Evolutionary conservation across 2,113 vertebrate species (phyloP).

Genomic region (Pimephales promelas): DNA sequence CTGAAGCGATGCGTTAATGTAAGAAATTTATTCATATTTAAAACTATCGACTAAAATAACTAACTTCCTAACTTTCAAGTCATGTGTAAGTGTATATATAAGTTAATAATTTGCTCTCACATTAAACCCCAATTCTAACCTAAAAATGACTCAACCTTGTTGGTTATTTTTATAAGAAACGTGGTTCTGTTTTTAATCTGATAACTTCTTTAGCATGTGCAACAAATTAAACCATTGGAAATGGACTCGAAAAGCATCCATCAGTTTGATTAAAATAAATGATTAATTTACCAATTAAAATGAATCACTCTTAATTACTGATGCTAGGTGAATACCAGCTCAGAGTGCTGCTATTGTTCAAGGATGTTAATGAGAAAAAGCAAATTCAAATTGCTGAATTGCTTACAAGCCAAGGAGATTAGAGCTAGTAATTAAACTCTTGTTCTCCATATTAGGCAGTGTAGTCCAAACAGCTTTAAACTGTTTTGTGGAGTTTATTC

Average conservation of each 20-base stretch:
- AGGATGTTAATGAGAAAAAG: constrained; percentile 31
- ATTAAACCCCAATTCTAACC: background rate
- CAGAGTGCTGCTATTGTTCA: constrained; percentile 25
- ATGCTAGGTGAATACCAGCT: constrained; percentile 22
- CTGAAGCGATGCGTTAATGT: too few relatives aligned
- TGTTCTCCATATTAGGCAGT: constrained; percentile 12
- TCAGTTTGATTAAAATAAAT: constrained; percentile 23
- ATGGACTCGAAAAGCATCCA: background rate
- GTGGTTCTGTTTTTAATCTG: background rate
- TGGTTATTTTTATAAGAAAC: background rate
- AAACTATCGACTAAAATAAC: too few relatives aligned
- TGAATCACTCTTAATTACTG: constrained; percentile 4
- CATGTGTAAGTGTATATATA: too few relatives aligned
- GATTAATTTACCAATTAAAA: constrained; percentile 6
- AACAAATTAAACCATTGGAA: constrained; percentile 4
- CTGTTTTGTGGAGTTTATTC: background rate
- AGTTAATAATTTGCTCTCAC: background rate
- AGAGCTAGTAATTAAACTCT: constrained; percentile 39
- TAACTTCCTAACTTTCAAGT: too few relatives aligned
- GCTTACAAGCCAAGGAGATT: constrained; percentile 23
- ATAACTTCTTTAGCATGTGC: background rate
- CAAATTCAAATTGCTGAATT: background rate
- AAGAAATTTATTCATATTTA: too few relatives aligned
- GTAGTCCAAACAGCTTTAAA: constrained; percentile 24
- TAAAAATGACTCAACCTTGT: background rate